A percentile compares a stretch with the other conserved stretches of the same genome.
phyloP scores from a whole-genome alignment of 2,888 invertebrate species.

The Platycnemis pennipes region DNA sequence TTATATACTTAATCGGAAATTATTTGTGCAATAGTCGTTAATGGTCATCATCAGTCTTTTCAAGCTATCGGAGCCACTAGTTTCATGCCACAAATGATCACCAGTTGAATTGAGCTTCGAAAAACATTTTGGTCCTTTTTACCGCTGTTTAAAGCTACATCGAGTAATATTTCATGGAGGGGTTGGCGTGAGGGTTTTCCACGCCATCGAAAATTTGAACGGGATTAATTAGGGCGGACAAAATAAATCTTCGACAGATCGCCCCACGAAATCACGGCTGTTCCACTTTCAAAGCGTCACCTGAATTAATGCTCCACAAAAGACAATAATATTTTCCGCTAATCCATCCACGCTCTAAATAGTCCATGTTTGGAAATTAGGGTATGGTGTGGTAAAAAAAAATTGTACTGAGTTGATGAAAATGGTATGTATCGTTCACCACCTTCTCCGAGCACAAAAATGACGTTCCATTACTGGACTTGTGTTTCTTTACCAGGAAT shows the following conservation, averaged over 20 bases:
- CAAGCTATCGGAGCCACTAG: neutral
- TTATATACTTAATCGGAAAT: no score
- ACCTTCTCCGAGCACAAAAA: neutral
- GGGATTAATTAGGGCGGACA: constrained; percentile 34
- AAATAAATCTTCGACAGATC: constrained; percentile 23
- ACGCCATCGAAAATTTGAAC: neutral
- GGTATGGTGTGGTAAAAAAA: neutral
- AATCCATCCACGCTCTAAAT: constrained; percentile 43
- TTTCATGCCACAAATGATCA: neutral
- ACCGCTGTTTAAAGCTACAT: neutral
- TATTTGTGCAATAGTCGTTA: no score
- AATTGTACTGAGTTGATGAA: neutral
- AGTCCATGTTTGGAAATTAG: constrained; percentile 9
- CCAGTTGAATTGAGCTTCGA: neutral
- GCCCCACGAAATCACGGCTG: constrained; percentile 18
- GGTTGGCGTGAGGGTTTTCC: neutral
- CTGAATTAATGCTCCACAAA: neutral
- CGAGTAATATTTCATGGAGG: neutral
- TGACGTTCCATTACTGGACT: neutral
- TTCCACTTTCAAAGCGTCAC: neutral
- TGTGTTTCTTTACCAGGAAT: no score
- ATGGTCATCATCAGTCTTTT: neutral
- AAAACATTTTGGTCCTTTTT: neutral
- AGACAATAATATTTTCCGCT: constrained; percentile 41
- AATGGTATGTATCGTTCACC: neutral